These are phyloP conservation scores for Azorinus chamasolen DNA, from an alignment of 2,888 invertebrate species.

Conservation along the genomic window DNA sequence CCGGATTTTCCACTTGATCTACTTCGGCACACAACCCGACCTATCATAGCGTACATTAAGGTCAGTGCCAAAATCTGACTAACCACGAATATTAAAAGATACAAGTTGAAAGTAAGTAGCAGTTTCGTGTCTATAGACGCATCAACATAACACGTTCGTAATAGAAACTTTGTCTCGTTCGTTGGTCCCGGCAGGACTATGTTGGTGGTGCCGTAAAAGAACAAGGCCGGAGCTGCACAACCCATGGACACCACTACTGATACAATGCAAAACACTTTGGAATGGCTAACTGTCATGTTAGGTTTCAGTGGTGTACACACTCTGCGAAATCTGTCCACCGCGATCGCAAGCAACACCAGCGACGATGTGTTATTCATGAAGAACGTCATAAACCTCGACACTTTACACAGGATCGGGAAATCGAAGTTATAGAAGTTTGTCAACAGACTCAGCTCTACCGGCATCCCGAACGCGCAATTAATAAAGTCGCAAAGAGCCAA, in stretches of 20 bases:
- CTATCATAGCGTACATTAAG: slow-evolving; percentile 65
- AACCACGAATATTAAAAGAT: slow-evolving; percentile 53
- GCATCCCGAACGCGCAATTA: slow-evolving; percentile 71
- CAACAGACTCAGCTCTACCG: slow-evolving; percentile 65
- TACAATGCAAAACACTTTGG: slow-evolving; percentile 61
- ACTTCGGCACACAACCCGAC: slow-evolving; percentile 45
- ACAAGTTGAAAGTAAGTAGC: slow-evolving; percentile 65
- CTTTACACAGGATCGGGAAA: slow-evolving; percentile 66
- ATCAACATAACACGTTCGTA: slow-evolving; percentile 68
- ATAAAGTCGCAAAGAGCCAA: slow-evolving; percentile 71
- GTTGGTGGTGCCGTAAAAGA: slow-evolving; percentile 71
- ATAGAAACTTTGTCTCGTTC: slow-evolving; percentile 23
- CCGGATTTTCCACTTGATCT: background rate
- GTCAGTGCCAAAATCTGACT: slow-evolving; percentile 58
- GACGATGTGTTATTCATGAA: slow-evolving; percentile 72
- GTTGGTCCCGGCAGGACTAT: slow-evolving; percentile 29
- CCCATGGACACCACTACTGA: slow-evolving; percentile 55
- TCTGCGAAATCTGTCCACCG: slow-evolving; percentile 70
- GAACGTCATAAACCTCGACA: slow-evolving; percentile 69
- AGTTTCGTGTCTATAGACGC: slow-evolving; percentile 51
- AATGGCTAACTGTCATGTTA: slow-evolving; percentile 64
- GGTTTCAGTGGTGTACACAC: slow-evolving; percentile 67
- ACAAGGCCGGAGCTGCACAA: slow-evolving; percentile 68
- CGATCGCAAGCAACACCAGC: slow-evolving; percentile 69
- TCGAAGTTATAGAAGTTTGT: slow-evolving; percentile 66